Conservation (phyloP, 2,797 vertebrate genomes). For the Myoxocephalus aenaeus region DNA sequence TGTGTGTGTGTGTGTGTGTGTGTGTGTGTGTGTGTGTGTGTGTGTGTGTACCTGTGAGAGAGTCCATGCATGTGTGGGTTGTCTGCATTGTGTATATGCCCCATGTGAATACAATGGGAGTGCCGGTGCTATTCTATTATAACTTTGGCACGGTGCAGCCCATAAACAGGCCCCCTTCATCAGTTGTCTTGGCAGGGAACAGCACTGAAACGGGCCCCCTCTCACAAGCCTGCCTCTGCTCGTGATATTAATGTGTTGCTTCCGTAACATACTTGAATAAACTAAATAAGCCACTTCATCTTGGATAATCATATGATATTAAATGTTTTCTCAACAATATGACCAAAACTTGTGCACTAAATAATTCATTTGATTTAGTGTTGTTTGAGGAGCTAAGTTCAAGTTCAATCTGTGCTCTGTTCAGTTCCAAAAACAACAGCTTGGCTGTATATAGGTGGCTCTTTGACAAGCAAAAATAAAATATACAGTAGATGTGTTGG, state of each 20-base stretch:
- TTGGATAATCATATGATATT: constrained; percentile 25
- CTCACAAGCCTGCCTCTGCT: constrained; percentile 48
- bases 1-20: constrained; percentile 5
- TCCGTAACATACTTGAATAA: constrained; percentile 58
- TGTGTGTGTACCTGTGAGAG: constrained; percentile 4
- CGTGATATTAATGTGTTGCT: constrained; percentile 55
- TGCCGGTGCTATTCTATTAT: constrained; percentile 74
- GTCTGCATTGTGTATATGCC: constrained; percentile 53
- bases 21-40: constrained; percentile 7
- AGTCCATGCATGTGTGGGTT: constrained; percentile 33
- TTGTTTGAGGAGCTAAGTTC: background rate
- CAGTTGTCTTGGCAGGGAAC: constrained; percentile 69
- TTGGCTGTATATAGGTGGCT: constrained; percentile 9
- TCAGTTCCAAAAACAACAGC: constrained; percentile 28
- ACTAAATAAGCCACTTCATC: constrained; percentile 42
- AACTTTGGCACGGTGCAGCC: constrained; percentile 71
- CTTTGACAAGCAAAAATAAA: constrained; percentile 24
- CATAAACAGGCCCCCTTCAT: constrained; percentile 76
- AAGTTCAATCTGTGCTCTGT: background rate
- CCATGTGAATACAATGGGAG: constrained; percentile 61
- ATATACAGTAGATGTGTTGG: constrained; percentile 3
- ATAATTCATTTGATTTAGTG: background rate
- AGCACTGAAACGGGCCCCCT: constrained; percentile 49
- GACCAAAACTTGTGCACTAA: background rate
- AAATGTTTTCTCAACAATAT: constrained; percentile 17